A percentile compares a stretch with the other conserved stretches of the same genome.
Evolutionary conservation across 2,113 vertebrate genomes (phyloP).

Genomic region (Gymnarchus niloticus): DNA sequence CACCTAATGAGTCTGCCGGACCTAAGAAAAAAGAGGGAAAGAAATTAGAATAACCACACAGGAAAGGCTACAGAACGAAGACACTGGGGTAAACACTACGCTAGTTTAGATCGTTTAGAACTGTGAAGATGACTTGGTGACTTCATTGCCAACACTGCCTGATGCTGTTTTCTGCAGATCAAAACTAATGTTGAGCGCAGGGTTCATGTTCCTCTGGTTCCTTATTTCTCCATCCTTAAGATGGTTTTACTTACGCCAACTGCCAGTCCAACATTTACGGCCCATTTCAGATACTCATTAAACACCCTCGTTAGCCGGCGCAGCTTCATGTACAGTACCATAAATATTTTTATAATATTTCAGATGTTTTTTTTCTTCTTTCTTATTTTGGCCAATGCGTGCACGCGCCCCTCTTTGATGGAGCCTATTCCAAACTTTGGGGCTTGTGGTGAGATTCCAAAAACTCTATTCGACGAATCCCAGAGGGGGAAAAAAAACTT

Average conservation of each 20-base stretch:
- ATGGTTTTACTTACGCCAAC: neutral
- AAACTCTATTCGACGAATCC: neutral
- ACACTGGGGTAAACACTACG: slow-evolving; percentile 25
- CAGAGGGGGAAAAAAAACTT: slow-evolving; percentile 38
- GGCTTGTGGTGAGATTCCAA: neutral
- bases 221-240: neutral
- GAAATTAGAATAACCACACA: slow-evolving; percentile 26
- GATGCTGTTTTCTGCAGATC: slow-evolving; percentile 42
- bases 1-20: slow-evolving; percentile 52
- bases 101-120: slow-evolving; percentile 61
- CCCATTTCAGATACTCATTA: neutral
- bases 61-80: neutral
- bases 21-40: slow-evolving; percentile 23
- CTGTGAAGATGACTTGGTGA: slow-evolving; percentile 40
- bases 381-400: neutral
- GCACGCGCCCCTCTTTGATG: neutral
- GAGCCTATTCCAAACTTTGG: neutral
- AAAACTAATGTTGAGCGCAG: slow-evolving; percentile 28
- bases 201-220: neutral
- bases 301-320: neutral
- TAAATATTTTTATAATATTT: neutral
- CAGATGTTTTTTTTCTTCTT: neutral
- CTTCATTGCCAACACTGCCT: slow-evolving; percentile 54
- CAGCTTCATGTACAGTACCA: neutral
- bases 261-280: neutral